Base-by-base conservation (phyloP, 1,140 invertebrate genomes). In the Schlechtendalia chinensis region DNA sequence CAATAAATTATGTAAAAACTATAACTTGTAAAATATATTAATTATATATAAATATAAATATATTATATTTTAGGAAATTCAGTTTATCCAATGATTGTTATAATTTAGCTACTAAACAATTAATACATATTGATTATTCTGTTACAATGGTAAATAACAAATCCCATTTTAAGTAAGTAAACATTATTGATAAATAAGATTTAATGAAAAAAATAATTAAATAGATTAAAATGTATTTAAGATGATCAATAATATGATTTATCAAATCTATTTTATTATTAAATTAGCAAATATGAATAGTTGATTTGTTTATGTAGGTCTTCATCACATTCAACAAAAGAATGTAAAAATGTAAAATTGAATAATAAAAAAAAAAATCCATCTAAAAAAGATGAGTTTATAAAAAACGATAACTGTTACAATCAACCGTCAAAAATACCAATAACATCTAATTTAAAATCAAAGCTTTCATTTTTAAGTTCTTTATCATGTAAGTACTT, bases 401-500 rank as follows among this genome's bases (percentile, higher is more conserved):
- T 32, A 39, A 58, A 14, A 22, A 75, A 16, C 22, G 24, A 27
- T 27, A 24, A 16, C 22, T 8, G n/a, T 16, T 17, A 16, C 22
- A 69, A 27, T 50, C 1, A 45, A 47, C 22, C 14, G n/a, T 56
- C 50, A 32, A 39, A 29, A 56, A 56, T 56, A 56, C 19, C 59
- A 29, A 32, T 22, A 10, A 29, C 24, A 65, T 22, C 61, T 32
- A 19, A 24, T 39, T 19, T 24, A 56, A 19, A 53, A 71, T 27
- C 80, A 45, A 81, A 24, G 24, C 80, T 81, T 5, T 81, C 80
- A 5, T 81, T 81, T 72, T 47, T 81, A 14, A 72, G 65, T 59
- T 81, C 80, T 56, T 19, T 81, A 45, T 81, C 80, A n/a, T 56
- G 80, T 81, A 72, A 81, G 80, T 65, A 67, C 14, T 39, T 61